These are phyloP conservation scores for Phymastichus coffea DNA, from an alignment of 1,140 invertebrate genomes.

Conservation along the genomic window DNA sequence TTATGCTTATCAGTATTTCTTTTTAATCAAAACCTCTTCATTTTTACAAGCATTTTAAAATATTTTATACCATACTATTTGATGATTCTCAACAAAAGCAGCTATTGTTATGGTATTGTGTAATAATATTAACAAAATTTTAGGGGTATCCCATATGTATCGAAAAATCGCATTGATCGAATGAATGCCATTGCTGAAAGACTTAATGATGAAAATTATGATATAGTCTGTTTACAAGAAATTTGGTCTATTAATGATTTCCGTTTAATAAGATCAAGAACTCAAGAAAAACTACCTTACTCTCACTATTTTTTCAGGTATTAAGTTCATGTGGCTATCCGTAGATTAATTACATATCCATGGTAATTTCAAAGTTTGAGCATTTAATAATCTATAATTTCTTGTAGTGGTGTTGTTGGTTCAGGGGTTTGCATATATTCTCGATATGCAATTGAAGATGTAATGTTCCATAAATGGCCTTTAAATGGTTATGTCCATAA, in stretches of 20 bases:
- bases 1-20: conserved; percentile 1
- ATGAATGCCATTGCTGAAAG: conserved; percentile 79
- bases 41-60: too few relatives aligned
- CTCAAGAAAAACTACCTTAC: conserved; percentile 69
- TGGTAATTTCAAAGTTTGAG: too few relatives aligned
- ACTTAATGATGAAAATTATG: conserved; percentile 69
- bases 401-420: conserved; percentile 84
- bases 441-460: conserved; percentile 81
- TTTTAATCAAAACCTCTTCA: not conserved
- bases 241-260: conserved; percentile 84
- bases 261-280: conserved; percentile 65
- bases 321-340: not conserved
- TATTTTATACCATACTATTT: too few relatives aligned
- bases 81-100: too few relatives aligned
- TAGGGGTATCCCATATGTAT: conserved; percentile 82
- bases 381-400: conserved; percentile 15
- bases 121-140: too few relatives aligned
- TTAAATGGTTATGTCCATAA: conserved; percentile 98
- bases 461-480: conserved; percentile 88
- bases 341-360: not conserved
- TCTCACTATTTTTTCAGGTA: conserved; percentile 94
- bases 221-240: conserved; percentile 91
- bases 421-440: conserved; percentile 92
- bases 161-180: conserved; percentile 73
- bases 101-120: too few relatives aligned